Evolutionary conservation across 2,888 invertebrate genomes (phyloP), one percentile per base, ranked within the genome.

Genomic region (Temnothorax ravouxi): DNA sequence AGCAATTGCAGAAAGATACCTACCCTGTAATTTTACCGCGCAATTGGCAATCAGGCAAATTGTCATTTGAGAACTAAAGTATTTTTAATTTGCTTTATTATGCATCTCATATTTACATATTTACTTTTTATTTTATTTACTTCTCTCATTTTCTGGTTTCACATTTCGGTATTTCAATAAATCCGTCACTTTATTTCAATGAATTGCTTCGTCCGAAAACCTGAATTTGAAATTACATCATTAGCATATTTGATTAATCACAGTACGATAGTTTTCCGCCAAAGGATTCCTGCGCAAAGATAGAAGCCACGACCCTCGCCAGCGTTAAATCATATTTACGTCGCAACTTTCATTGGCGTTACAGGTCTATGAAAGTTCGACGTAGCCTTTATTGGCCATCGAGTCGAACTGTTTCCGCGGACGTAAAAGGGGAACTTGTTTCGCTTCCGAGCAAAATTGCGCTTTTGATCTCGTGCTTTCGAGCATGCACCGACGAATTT

Each of bases 381-480:
- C 47, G 79, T 71, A 3, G 25, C n/a, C 59, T 80, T 80, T 80
- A 80, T 80, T 80, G 79, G 71, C 59, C 79, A 80, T 59, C 71
- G 79, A 61, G 59, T 80, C 79, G 59, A 47, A 80, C 59, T 80
- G 71, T 80, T 79, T 61, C 59, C 71, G 59, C 34, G 79, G n/a
- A 61, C 47, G 59, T 71, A 80, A 71, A 71, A 71, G 59, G 13
- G 25, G 8, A 80, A 71, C 79, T 80, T 80, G 79, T 71, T 71
- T 80, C 59, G 38, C 59, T 59, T 50, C 13, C 25, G 71, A 80
- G 71, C 79, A 38, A 80, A 80, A 80, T 71, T 67, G 47, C 59
- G 79, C 79, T 80, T 82, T 75, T 82, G 74, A 75, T 82, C 81
- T 52, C 62, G 52, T 75, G 75, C 64, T 82, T 64, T 75, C 71